These are phyloP conservation scores for Maccullochella peelii DNA, from an alignment of 2,113 vertebrate genomes.

Conservation along the genomic window DNA sequence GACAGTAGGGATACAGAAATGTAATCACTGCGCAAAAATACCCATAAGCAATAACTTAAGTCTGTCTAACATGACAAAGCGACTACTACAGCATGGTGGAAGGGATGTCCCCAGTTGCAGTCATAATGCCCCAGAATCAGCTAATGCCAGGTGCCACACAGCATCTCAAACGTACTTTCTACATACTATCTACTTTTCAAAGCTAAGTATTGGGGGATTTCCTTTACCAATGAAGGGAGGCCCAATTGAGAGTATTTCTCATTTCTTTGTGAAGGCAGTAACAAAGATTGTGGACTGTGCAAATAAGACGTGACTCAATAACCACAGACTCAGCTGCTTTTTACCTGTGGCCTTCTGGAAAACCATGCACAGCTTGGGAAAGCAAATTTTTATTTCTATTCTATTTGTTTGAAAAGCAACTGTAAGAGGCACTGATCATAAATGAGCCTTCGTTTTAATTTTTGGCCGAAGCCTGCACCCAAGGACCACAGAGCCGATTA, in stretches of 20 bases:
- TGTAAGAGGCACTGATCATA: neutral
- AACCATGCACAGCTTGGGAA: neutral
- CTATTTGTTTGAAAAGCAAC: neutral
- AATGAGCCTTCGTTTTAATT: constrained; percentile 1
- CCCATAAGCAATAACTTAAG: neutral
- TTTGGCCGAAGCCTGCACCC: neutral
- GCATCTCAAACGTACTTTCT: neutral
- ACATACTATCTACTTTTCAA: neutral
- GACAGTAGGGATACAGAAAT: neutral
- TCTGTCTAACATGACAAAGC: neutral
- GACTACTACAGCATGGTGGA: neutral
- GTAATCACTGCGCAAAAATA: neutral
- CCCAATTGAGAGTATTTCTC: neutral
- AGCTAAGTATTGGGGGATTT: neutral
- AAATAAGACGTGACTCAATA: constrained; percentile 5
- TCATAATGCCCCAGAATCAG: neutral
- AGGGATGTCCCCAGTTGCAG: neutral
- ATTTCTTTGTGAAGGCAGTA: neutral
- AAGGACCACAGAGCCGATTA: neutral
- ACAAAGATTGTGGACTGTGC: neutral
- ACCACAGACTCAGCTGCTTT: neutral
- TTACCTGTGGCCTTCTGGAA: neutral
- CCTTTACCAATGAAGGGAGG: neutral
- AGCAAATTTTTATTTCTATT: neutral
- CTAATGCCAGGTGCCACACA: neutral